phyloP scores from a whole-genome alignment of 2,113 vertebrate species.

The Leuciscus idus region DNA sequence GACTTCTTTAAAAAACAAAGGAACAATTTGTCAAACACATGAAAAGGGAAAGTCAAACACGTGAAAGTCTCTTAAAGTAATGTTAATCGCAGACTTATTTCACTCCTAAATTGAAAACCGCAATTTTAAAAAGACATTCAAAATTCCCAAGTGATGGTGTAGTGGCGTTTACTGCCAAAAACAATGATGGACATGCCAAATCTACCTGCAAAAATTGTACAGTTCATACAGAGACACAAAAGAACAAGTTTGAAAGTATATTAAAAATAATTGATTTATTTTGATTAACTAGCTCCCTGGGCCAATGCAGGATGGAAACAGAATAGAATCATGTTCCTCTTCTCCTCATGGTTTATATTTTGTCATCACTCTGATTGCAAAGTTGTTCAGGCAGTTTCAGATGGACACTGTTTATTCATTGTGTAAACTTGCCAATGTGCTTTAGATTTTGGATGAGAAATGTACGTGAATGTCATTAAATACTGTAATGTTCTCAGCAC shows the following conservation, averaged over 20 bases:
- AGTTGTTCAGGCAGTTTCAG: not conserved
- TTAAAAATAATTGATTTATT: not conserved
- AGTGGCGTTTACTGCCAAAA: not conserved
- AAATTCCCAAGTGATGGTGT: not conserved
- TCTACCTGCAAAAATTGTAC: not conserved
- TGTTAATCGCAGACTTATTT: not conserved
- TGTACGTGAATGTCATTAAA: not conserved
- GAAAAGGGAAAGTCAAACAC: too few species aligned
- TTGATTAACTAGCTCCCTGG: not conserved
- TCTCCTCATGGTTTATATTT: slow-evolving; percentile 19
- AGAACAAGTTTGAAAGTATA: not conserved
- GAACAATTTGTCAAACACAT: too few species aligned
- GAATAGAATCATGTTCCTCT: not conserved
- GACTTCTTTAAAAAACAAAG: not conserved
- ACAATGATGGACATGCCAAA: not conserved
- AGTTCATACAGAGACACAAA: not conserved
- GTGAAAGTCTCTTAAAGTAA: too few species aligned
- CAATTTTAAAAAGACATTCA: not conserved
- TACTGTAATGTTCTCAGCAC: not conserved
- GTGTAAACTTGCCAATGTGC: slow-evolving; percentile 11
- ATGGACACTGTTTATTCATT: not conserved
- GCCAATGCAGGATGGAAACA: not conserved
- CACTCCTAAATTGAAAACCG: not conserved
- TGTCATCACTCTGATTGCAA: not conserved
- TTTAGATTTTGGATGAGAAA: slow-evolving; percentile 2